These are phyloP conservation scores for Grammomys dolichurus DNA, from an alignment of 2,113 vertebrate genomes.

Conservation along the genomic window DNA sequence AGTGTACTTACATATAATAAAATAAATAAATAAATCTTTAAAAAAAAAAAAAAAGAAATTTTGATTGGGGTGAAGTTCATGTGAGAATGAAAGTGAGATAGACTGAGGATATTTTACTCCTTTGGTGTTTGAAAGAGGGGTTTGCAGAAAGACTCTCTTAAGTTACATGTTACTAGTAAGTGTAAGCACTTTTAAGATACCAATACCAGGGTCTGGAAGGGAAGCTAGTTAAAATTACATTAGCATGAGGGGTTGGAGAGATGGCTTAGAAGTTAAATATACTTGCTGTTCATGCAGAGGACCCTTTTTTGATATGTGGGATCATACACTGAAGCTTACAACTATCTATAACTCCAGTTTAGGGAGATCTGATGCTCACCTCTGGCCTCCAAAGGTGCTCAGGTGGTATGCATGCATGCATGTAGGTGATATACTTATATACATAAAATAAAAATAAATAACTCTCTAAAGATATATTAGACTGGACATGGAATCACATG, in stretches of 20 bases:
- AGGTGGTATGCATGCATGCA: not conserved
- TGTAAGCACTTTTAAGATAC: not conserved
- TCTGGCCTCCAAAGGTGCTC: not conserved
- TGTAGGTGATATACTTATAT: not conserved
- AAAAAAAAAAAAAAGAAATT: too few relatives aligned
- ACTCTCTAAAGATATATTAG: not conserved
- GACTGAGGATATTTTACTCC: not conserved
- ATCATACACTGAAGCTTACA: not conserved
- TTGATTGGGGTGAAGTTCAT: not conserved
- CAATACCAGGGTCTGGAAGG: not conserved
- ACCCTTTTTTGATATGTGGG: not conserved
- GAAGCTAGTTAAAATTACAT: constrained; percentile 9
- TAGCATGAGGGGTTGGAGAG: not conserved
- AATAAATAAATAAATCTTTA: too few relatives aligned
- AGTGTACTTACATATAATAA: too few relatives aligned
- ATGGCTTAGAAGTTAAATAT: not conserved
- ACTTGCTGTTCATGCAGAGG: not conserved
- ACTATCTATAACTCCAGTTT: not conserved
- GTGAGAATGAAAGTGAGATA: not conserved
- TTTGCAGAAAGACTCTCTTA: not conserved
- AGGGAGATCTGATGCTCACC: not conserved
- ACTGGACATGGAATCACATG: not conserved
- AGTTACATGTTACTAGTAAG: not conserved
- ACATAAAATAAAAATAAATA: not conserved
- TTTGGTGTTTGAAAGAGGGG: not conserved